A percentile compares a stretch with the other conserved stretches of the same genome.
Evolutionary conservation across 2,113 vertebrate species (phyloP).

Genomic region (Corydoras sp.): DNA sequence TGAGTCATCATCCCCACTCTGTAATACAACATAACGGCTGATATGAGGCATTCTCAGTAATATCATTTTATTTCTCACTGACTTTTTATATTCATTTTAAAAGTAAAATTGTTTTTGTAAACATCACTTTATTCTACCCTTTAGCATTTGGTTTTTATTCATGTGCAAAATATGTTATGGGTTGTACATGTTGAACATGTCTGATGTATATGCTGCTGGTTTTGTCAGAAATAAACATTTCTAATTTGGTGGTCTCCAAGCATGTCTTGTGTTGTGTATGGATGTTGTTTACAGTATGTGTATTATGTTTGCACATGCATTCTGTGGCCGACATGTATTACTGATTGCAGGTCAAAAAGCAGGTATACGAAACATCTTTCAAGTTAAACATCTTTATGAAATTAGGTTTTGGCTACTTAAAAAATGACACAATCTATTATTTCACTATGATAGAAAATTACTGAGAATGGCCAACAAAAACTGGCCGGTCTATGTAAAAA

Average conservation of each 20-base stretch:
- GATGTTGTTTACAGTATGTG: conserved; percentile 1
- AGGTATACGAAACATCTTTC: background rate
- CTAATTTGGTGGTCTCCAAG: background rate
- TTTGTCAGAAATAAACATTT: background rate
- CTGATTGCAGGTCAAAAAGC: conserved; percentile 8
- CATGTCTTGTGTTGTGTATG: background rate
- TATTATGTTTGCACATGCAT: background rate
- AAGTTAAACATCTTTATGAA: background rate
- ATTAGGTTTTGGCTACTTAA: background rate
- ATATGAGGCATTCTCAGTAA: conserved; percentile 1
- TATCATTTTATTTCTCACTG: background rate
- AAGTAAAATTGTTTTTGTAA: conserved; percentile 11
- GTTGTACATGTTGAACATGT: background rate
- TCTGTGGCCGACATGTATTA: conserved; percentile 7
- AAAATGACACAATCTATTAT: conserved; percentile 12
- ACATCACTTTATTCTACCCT: conserved; percentile 6
- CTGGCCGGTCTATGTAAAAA: conserved; percentile 5
- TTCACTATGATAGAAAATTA: conserved; percentile 2
- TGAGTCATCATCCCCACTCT: conserved; percentile 20
- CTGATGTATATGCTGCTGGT: background rate
- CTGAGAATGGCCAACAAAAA: conserved; percentile 3
- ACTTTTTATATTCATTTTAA: conserved; percentile 1
- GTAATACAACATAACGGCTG: conserved; percentile 10
- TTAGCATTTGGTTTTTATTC: background rate
- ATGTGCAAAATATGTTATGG: background rate